Evolutionary conservation across 2,113 vertebrate genomes (phyloP), one percentile per base, ranked within the genome.

Genomic region (Sarotherodon lohbergeri): DNA sequence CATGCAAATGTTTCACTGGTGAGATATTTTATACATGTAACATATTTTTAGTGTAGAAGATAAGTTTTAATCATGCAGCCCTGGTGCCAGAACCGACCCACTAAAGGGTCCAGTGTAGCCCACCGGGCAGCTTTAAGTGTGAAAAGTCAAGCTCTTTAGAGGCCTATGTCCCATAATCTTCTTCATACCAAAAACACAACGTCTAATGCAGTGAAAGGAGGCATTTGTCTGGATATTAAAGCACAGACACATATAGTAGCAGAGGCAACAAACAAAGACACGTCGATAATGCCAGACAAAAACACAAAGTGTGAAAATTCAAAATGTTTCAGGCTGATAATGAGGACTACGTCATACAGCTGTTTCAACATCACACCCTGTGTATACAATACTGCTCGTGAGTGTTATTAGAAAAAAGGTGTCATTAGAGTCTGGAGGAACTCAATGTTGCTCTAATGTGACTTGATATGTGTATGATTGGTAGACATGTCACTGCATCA

Each of bases 141-240:
- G n/a, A 43, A 71, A 43, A 0, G 0, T 71, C 0, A 71, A 43
- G 12, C 66, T 71, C 0, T 16, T 71, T 6, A 9, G 66, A 71
- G 36, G 36, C 7, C 12, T 24, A 12, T 43, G n/a, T 71, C 12
- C 34, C 34, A 39, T 41, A 13, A 68, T 24, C 4, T 0, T 22
- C 7, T 68, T 41, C 7, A 68, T 41, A 8, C 36, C 63, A 68
- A 68, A 22, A 39, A 0, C 34, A 68, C 19, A 68, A 22, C 3
- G 6, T 5, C 11, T 68, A 36, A 22, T 0, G 36, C 7, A 68
- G 63, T 2, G 34, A 71, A 24, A 71, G 7, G 63, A 71, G 36
- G 63, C 10, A 19, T 41, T 41, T 41, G 63, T 41, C 4, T 41
- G 11, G 0, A 0, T 24, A 71, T 41, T 71, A 24, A 71, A 71